phyloP scores from a whole-genome alignment of 2,888 invertebrate genomes.

The Drosophila recens region DNA sequence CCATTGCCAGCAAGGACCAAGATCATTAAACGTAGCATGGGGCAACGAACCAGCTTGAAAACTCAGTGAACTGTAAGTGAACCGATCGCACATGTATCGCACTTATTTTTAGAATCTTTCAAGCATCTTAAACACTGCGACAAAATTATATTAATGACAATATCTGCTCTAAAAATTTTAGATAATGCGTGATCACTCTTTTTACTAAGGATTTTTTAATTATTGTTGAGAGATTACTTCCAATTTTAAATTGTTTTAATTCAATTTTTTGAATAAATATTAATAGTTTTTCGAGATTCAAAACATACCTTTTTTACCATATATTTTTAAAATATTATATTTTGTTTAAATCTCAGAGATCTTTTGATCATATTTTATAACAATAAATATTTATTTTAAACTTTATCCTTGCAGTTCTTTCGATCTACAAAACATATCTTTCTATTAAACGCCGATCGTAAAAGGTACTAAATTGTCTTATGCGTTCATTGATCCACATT shows the following conservation, averaged over 20 bases:
- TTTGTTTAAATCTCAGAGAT: background rate
- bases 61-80: slow-evolving; percentile 66
- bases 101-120: slow-evolving; percentile 32
- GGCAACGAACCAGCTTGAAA: slow-evolving; percentile 72
- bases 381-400: too few species aligned
- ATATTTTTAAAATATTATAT: too few species aligned
- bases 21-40: slow-evolving; percentile 68
- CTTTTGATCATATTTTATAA: background rate
- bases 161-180: background rate
- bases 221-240: too few species aligned
- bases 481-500: slow-evolving; percentile 71
- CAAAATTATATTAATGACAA: background rate
- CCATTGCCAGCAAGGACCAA: slow-evolving; percentile 49
- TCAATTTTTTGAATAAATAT: too few species aligned
- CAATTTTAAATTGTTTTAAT: too few species aligned
- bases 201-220: too few species aligned
- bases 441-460: slow-evolving; percentile 22
- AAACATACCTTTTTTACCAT: too few species aligned
- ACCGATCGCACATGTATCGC: background rate
- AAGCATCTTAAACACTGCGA: slow-evolving; percentile 26
- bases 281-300: too few species aligned
- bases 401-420: background rate
- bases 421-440: background rate
- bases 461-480: slow-evolving; percentile 46
- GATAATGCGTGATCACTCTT: background rate